Evolutionary conservation across 2,113 vertebrate genomes (phyloP), one percentile per base, ranked within the genome.

Genomic region (Urocolius indicus): DNA sequence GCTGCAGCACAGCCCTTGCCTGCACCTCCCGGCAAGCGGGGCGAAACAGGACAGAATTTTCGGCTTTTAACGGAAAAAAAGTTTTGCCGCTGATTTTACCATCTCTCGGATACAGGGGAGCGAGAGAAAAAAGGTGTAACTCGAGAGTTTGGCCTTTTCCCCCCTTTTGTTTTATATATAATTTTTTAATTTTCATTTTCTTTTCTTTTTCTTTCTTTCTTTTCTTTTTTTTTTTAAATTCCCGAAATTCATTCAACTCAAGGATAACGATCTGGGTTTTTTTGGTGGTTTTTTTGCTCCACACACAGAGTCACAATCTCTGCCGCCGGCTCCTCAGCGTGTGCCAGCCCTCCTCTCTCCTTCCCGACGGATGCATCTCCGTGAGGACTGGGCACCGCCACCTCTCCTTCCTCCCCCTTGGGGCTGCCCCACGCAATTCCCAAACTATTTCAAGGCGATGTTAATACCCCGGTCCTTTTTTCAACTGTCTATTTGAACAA

Each of bases 401-500:
- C 20, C 30, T 65, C 13, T 69, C 46, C 62, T 65, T 59, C 38
- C 51, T 34, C 43, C 63, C 68, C 32, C 51, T 23, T 67, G 14
- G 8, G 29, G 9, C 52, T 85, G 26, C 23, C 24, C 21, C 82
- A 29, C 48, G 36, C n/a, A 73, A 75, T 89, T 77, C 51, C 58
- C 58, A 38, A 52, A 67, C 78, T 81, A 43, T 90, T 94, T 41
- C 49, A 18, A 10, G 1, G 78, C 16, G 48, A 57, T 91, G 86
- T 96, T 76, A 89, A 38, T 12, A 26, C 41, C 66, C 66, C n/a
- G 3, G 54, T 73, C 58, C 68, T 77, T 94, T 95, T 92, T 92
- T 80, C 59, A 89, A 90, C 93, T 90, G 88, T 95, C 88, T 96
- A 87, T 96, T 95, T 96, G 96, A 95, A 96, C 93, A 94, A 96